Percentiles rank a stretch among this genome's conserved stretches.
These are phyloP conservation scores for Grammomys dolichurus DNA, from an alignment of 2,113 vertebrate genomes.

Conservation along the genomic window DNA sequence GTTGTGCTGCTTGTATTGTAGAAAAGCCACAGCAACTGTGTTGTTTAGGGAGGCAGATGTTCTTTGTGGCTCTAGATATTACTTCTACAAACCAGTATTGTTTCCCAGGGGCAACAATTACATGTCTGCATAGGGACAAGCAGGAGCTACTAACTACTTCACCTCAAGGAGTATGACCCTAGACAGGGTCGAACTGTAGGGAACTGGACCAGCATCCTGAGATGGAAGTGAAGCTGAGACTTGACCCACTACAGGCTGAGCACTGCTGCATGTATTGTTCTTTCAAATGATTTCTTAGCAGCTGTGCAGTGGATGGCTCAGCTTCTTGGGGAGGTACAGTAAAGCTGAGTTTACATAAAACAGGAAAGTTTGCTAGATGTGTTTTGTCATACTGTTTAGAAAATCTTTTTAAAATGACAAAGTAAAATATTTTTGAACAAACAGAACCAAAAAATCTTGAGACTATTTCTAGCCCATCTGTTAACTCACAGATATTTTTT, in stretches of 20 bases:
- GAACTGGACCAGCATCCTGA: background rate
- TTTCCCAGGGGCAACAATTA: background rate
- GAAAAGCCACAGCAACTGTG: background rate
- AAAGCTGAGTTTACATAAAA: background rate
- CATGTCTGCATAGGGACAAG: background rate
- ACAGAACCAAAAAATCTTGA: background rate
- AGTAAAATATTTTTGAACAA: background rate
- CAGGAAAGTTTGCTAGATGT: background rate
- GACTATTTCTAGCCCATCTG: background rate
- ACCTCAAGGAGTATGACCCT: too few relatives aligned
- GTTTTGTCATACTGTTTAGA: conserved; percentile 15
- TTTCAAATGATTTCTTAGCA: background rate
- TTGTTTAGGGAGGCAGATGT: background rate
- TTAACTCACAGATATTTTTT: background rate
- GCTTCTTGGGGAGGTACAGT: background rate
- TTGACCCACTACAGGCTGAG: background rate
- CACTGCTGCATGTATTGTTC: background rate
- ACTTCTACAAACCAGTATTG: background rate
- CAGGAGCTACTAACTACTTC: background rate
- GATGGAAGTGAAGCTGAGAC: too few relatives aligned
- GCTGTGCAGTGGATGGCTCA: background rate
- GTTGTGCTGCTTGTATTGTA: background rate
- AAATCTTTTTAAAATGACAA: background rate
- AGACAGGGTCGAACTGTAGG: background rate
- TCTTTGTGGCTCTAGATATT: background rate